Percentiles rank a stretch among this genome's conserved stretches.
Conservation (phyloP, 2,113 vertebrate species). For the Promerops cafer region DNA sequence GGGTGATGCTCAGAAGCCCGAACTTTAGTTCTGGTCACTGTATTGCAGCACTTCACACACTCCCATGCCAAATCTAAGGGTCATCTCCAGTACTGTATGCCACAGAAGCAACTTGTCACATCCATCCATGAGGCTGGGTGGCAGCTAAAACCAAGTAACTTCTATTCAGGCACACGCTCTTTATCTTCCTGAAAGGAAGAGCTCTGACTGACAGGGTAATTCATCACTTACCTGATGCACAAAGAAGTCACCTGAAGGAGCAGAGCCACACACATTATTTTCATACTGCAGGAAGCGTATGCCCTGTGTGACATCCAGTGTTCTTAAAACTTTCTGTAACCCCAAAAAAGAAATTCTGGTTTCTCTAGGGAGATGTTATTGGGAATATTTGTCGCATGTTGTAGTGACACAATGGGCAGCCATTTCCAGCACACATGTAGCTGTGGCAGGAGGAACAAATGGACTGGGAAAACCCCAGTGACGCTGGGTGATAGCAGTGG, state of each 20-base stretch:
- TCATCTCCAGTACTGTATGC: background rate
- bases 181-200: conserved; percentile 51
- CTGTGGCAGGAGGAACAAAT: background rate
- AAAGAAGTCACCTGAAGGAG: conserved; percentile 3
- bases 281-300: background rate
- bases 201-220: conserved; percentile 53
- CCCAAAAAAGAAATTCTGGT: background rate
- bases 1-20: background rate
- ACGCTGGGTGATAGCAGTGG: background rate
- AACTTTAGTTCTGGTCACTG: background rate
- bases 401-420: background rate
- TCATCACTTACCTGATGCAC: conserved; percentile 59
- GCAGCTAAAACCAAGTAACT: conserved; percentile 16
- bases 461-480: background rate
- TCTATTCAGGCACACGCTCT: conserved; percentile 5
- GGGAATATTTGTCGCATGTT: background rate
- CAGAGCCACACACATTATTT: conserved; percentile 34
- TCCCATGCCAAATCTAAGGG: background rate
- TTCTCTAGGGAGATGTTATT: background rate
- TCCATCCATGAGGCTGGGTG: background rate
- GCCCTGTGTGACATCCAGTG: background rate
- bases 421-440: background rate
- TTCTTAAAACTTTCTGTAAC: background rate
- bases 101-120: background rate
- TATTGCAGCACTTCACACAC: background rate